Conservation (phyloP, 2,888 invertebrate species). For the Cheilosia soror region DNA sequence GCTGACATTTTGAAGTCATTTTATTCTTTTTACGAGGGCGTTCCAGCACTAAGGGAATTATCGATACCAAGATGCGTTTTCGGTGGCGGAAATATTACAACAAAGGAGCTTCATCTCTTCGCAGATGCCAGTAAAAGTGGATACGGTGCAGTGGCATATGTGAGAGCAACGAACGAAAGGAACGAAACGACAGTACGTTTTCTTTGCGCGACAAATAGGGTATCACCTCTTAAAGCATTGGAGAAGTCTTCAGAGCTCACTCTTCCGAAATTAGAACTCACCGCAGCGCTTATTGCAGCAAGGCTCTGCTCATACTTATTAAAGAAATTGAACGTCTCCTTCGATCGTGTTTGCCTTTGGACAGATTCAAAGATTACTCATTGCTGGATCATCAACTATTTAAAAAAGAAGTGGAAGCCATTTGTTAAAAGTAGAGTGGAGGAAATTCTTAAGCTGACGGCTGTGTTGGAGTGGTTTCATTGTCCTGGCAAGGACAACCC, state of each 20-base stretch:
- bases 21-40: background rate
- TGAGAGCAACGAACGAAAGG: too few species aligned
- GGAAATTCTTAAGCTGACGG: background rate
- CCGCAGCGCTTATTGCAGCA: too few species aligned
- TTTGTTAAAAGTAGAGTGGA: background rate
- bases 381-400: conserved; percentile 6
- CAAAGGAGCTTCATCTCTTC: conserved; percentile 14
- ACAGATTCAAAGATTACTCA: conserved; percentile 11
- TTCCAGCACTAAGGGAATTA: background rate
- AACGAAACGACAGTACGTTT: background rate
- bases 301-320: conserved; percentile 16
- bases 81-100: background rate
- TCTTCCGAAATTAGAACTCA: too few species aligned
- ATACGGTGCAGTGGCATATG: background rate
- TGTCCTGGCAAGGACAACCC: too few species aligned
- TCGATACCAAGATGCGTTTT: conserved; percentile 8
- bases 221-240: background rate
- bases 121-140: conserved; percentile 7
- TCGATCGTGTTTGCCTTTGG: conserved; percentile 1
- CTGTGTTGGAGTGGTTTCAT: too few species aligned
- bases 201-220: conserved; percentile 4
- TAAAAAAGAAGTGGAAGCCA: conserved; percentile 20
- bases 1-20: background rate
- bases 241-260: background rate
- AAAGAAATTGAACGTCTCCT: background rate